A percentile compares a stretch with the other conserved stretches of the same genome.
phyloP scores from a whole-genome alignment of 2,113 vertebrate genomes.

The Piprites chloris region DNA sequence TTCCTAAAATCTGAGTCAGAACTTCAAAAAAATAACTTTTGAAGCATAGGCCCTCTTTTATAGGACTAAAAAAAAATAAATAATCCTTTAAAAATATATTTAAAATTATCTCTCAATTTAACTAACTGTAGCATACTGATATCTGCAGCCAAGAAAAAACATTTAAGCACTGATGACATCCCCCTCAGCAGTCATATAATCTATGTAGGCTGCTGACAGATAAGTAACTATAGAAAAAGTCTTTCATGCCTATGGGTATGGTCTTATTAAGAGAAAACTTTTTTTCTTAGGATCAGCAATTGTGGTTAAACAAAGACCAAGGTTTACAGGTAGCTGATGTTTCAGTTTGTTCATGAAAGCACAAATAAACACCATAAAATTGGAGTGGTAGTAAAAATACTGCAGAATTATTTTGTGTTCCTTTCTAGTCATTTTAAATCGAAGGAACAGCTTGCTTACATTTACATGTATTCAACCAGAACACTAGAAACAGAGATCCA shows the following conservation, averaged over 20 bases:
- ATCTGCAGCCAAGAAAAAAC: background rate
- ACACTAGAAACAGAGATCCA: background rate
- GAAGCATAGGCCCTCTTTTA: background rate
- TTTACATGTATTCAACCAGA: background rate
- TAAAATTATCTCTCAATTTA: background rate
- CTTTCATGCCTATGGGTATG: background rate
- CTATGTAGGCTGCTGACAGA: background rate
- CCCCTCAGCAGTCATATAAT: background rate
- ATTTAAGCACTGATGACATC: background rate
- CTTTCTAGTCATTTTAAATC: background rate
- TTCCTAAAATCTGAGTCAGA: background rate
- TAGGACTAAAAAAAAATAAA: background rate
- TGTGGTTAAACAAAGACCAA: background rate
- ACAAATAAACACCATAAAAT: background rate
- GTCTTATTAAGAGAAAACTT: background rate
- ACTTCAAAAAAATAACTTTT: background rate
- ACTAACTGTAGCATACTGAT: background rate
- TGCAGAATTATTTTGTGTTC: background rate
- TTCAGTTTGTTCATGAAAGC: background rate
- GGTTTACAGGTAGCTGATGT: background rate
- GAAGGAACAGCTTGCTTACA: background rate
- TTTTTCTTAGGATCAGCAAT: background rate
- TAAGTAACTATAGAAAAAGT: background rate
- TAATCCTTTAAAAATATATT: background rate
- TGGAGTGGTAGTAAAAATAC: background rate